Percentiles rank a stretch among this genome's conserved stretches.
Conservation (phyloP, 2,888 invertebrate species). For the Macaria notata region DNA sequence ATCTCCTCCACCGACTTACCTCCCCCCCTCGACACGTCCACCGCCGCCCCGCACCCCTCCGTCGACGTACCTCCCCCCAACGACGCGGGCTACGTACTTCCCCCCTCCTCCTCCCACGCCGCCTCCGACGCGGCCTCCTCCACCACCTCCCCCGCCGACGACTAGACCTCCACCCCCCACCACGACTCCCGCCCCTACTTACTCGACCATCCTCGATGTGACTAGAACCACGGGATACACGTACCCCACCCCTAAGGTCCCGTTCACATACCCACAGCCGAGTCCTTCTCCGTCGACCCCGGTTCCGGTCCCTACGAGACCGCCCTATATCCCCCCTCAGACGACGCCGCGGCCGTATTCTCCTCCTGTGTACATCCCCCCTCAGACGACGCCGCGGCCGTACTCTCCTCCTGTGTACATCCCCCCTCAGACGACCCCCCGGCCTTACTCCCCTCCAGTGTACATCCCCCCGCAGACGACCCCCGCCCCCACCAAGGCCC, state of each 20-base stretch:
- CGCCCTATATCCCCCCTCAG: constrained; percentile 22
- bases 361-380: constrained; percentile 33
- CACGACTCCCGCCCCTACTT: constrained; percentile 38
- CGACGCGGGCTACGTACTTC: constrained; percentile 34
- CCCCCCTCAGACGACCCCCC: constrained; percentile 35
- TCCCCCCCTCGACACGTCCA: constrained; percentile 34
- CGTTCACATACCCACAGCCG: constrained; percentile 44
- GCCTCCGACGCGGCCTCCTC: constrained; percentile 32
- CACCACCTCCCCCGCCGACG: constrained; percentile 24
- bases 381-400: constrained; percentile 33
- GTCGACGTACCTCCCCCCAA: constrained; percentile 30
- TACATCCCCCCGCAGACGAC: constrained; percentile 29
- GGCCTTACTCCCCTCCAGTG: constrained; percentile 23
- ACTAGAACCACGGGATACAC: constrained; percentile 54
- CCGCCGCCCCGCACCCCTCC: constrained; percentile 32
- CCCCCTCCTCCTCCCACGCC: constrained; percentile 35
- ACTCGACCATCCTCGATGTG: constrained; percentile 36
- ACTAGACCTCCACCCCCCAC: constrained; percentile 28
- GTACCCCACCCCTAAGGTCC: constrained; percentile 51
- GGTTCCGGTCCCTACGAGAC: constrained; percentile 31
- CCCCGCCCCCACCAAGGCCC: constrained; percentile 24
- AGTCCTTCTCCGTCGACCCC: constrained; percentile 32
- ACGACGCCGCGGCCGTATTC: constrained; percentile 26
- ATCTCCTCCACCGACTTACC: constrained; percentile 22
- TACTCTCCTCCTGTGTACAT: constrained; percentile 35